Base-by-base conservation (phyloP, 1,140 invertebrate genomes). In the Drosophila trapezifrons region DNA sequence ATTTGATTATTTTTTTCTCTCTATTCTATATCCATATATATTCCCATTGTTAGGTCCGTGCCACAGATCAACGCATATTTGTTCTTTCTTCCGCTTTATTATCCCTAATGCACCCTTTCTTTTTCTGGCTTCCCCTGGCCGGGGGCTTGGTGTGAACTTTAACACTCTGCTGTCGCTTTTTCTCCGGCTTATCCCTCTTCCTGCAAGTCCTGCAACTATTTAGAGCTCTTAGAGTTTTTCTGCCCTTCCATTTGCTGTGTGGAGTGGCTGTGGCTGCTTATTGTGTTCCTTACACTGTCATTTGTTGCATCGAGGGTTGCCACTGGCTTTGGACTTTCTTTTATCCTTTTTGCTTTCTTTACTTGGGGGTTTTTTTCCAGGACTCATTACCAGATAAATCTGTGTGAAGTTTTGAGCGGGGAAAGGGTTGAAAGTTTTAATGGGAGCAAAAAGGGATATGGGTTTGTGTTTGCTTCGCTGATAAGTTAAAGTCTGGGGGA, bases 121-220 rank as follows among this genome's bases (percentile, higher is more conserved):
- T 47, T 52, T 10, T 20, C 9, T 7, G 35, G 4, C 20, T 58
- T 62, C 45, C 9, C 32, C 42, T 37, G 18, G 35, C 35, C n/a
- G n/a, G 67, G 32, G 67, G 79, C 35, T 80, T 87, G 84, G 83
- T 76, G 84, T 80, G 84, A 87, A 89, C 84, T 89, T 89, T 89
- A 73, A 49, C 83, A 89, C 84, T 89, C 75, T 63, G 57, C 49
- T 73, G 72, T 77, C 76, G 79, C 79, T 64, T 43, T 78, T 70
- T 47, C 56, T 38, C 15, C 37, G 29, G 27, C 20, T 74, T 75
- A 74, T 75, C 58, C 69, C 35, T 66, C 15, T 57, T 58, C 43
- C 29, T 60, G 54, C 64, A 20, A 69, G 29, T 73, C 32, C 55
- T 62, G 45, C 43, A 35, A 62, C 49, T 58, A 76, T 76, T 76